Evolutionary conservation across 1,140 invertebrate species (phyloP).

Genomic region (Trichonephila inaurata): DNA sequence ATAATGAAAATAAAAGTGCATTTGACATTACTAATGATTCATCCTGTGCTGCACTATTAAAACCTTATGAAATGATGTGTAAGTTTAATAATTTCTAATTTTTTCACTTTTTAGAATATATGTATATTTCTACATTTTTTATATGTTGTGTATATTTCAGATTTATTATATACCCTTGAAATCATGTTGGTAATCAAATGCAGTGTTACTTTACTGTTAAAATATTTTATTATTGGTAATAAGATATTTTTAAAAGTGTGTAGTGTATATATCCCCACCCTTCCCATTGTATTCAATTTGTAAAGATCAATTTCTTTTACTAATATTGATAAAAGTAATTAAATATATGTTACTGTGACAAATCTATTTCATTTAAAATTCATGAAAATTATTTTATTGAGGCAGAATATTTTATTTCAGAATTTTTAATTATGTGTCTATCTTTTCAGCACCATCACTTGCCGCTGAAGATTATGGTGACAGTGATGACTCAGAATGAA

Average conservation of each 20-base stretch:
- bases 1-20: slow-evolving; percentile 80
- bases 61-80: slow-evolving; percentile 81
- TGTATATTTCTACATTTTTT: no score
- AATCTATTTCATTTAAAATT: not conserved
- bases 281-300: no score
- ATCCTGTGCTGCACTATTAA: slow-evolving; percentile 81
- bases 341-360: no score
- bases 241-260: not conserved
- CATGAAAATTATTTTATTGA: not conserved
- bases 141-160: no score
- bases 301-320: no score
- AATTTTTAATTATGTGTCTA: not conserved
- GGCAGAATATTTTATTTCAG: not conserved
- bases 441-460: slow-evolving; percentile 40
- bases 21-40: slow-evolving; percentile 83
- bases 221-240: not conserved
- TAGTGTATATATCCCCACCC: no score
- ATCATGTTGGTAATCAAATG: no score
- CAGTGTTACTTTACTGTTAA: no score
- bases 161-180: no score
- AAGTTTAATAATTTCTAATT: slow-evolving; percentile 4
- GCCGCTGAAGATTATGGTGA: slow-evolving; percentile 69
- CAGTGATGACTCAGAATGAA: slow-evolving; percentile 71
- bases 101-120: not conserved
- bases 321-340: no score